Base-by-base conservation (phyloP, 2,888 invertebrate species). In the Noctua janthe region DNA sequence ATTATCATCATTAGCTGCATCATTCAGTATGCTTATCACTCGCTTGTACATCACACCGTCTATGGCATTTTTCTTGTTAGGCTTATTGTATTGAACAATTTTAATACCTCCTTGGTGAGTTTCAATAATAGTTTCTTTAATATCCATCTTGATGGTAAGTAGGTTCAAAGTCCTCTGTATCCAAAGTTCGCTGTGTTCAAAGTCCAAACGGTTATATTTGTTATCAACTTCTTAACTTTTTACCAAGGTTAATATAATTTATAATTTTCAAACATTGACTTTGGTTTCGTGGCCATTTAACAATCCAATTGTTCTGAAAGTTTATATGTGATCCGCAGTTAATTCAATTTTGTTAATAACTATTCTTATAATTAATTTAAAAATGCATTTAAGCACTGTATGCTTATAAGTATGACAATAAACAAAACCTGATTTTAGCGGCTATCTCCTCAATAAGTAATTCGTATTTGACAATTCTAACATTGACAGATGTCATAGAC, bases 1-100 rank as follows among this genome's bases (percentile, higher is more conserved):
- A 29, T 97, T 92, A 47, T 98, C 97, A 94, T 99, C 98, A 17
- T 94, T 94, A 49, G 98, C 98, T 51, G 98, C 98, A 83, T 98
- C 97, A 62, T 97, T 97, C 51, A 99, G 94, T 39, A 98, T 97
- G 35, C 97, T 95, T 1, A 97, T 96, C 29, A 99, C 94, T 85
- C 97, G 97, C 74, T 94, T 87, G 93, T 99, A 99, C 97, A 98
- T 98, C 93, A 97, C 90, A 8, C 83, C 73, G 73, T 97, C 98
- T 0, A 99, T 94, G 0, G 99, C 98, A 97, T 99, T 99, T 92
- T 98, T 98, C 94, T 98, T 98, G 6, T 94, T 93, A 0, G 99
- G 99, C 91, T 98, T 98, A 93, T 99, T 98, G 66, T 99, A 97
- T 90, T 96, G 97, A 39, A 99, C 97, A 47, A 97, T 91, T 92